These are phyloP conservation scores for Cherax destructor DNA, from an alignment of 1,140 invertebrate genomes.

Conservation along the genomic window DNA sequence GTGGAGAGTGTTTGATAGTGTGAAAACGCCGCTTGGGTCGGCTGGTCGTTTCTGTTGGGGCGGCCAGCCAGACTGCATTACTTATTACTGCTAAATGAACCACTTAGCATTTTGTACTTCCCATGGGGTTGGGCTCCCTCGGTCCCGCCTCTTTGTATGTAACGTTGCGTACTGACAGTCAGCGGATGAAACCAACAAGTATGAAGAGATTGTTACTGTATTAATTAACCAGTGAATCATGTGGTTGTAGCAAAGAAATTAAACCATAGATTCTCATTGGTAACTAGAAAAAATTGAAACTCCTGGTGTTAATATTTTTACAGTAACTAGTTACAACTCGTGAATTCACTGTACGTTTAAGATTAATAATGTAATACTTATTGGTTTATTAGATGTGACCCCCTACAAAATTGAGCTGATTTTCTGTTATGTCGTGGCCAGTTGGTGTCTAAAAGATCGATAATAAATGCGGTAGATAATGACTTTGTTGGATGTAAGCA, in stretches of 20 bases:
- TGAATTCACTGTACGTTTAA: constrained; percentile 65
- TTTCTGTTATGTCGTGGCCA: constrained; percentile 70
- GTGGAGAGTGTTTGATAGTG: constrained; percentile 67
- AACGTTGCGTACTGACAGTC: constrained; percentile 67
- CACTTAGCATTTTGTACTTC: constrained; percentile 70
- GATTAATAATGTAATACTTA: constrained; percentile 70
- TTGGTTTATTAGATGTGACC: constrained; percentile 70
- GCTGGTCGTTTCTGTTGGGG: constrained; percentile 47
- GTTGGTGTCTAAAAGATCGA: constrained; percentile 69
- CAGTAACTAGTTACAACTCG: constrained; percentile 31
- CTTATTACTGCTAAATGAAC: constrained; percentile 68
- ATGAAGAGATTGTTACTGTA: constrained; percentile 65
- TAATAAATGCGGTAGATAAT: constrained; percentile 67
- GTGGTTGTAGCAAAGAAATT: constrained; percentile 60
- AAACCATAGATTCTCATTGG: constrained; percentile 7
- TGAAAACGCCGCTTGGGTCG: constrained; percentile 68
- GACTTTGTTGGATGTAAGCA: constrained; percentile 69
- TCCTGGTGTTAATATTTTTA: neutral
- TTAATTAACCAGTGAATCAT: constrained; percentile 63
- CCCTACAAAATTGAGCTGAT: constrained; percentile 66
- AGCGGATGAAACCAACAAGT: constrained; percentile 65
- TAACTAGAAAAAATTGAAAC: neutral
- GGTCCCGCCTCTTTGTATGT: constrained; percentile 68
- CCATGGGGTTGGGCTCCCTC: constrained; percentile 68
- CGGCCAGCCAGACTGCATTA: constrained; percentile 67